These are phyloP conservation scores for Oligia strigilis DNA, from an alignment of 2,888 invertebrate genomes.

Conservation along the genomic window DNA sequence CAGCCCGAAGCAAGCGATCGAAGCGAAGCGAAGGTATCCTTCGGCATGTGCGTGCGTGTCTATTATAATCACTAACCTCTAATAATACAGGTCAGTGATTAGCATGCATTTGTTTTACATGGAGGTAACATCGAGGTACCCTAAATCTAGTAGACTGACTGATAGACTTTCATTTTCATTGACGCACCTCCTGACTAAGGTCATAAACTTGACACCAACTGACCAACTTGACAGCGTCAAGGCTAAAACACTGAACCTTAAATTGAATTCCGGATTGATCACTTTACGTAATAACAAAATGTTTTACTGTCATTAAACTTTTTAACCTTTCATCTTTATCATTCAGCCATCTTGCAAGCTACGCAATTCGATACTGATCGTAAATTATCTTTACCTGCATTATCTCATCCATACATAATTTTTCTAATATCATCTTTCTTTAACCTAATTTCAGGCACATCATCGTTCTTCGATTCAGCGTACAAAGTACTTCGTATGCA, in stretches of 20 bases:
- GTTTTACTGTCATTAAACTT: slow-evolving; percentile 27
- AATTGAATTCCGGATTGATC: slow-evolving; percentile 27
- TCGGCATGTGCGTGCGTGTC: too few relatives aligned
- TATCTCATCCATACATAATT: not conserved
- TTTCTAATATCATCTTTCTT: slow-evolving; percentile 1
- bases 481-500: slow-evolving; percentile 36
- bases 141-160: not conserved
- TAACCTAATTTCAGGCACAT: slow-evolving; percentile 37
- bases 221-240: slow-evolving; percentile 2
- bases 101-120: too few relatives aligned
- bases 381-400: slow-evolving; percentile 25
- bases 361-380: slow-evolving; percentile 7
- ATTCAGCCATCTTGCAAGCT: slow-evolving; percentile 12
- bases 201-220: not conserved
- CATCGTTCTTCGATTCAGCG: slow-evolving; percentile 11
- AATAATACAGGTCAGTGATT: too few relatives aligned
- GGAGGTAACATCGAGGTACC: not conserved
- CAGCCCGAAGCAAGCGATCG: too few relatives aligned
- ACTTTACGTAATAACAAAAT: slow-evolving; percentile 36
- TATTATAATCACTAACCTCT: too few relatives aligned
- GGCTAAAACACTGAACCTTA: slow-evolving; percentile 4
- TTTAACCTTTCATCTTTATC: slow-evolving; percentile 24
- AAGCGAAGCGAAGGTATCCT: too few relatives aligned
- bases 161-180: not conserved
- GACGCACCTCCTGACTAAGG: not conserved